Evolutionary conservation across 1,140 invertebrate species (phyloP).

Genomic region (Lepidurus apus): DNA sequence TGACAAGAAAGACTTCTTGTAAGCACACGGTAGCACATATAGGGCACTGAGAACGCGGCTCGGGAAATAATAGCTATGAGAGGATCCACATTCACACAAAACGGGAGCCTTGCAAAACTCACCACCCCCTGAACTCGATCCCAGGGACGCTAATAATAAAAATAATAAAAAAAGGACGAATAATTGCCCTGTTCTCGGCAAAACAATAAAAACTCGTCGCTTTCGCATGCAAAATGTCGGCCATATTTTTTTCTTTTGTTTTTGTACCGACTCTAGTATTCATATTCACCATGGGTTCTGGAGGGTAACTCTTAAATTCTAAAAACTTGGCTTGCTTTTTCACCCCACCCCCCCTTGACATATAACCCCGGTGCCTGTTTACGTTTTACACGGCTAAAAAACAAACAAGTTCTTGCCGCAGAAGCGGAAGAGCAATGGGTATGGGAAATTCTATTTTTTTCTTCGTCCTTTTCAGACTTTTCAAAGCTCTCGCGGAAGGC

Average conservation of each 20-base stretch:
- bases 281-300: no score
- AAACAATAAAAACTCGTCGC: no score
- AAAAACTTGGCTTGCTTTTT: no score
- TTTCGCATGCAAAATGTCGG: no score
- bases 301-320: no score
- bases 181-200: no score
- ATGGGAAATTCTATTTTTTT: neutral
- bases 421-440: neutral
- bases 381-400: no score
- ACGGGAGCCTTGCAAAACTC: neutral
- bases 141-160: neutral
- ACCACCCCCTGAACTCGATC: neutral
- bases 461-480: neutral
- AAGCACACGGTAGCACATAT: neutral
- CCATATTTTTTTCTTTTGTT: no score
- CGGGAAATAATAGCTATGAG: slow-evolving; percentile 4
- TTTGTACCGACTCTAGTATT: no score
- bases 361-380: no score
- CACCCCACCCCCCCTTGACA: no score
- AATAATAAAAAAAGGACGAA: neutral
- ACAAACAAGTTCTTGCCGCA: no score
- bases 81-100: neutral
- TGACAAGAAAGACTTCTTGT: slow-evolving; percentile 11
- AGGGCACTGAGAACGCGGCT: neutral
- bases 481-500: neutral